phyloP scores from a whole-genome alignment of 2,888 invertebrate species.

The Erpobdella octoculata region DNA sequence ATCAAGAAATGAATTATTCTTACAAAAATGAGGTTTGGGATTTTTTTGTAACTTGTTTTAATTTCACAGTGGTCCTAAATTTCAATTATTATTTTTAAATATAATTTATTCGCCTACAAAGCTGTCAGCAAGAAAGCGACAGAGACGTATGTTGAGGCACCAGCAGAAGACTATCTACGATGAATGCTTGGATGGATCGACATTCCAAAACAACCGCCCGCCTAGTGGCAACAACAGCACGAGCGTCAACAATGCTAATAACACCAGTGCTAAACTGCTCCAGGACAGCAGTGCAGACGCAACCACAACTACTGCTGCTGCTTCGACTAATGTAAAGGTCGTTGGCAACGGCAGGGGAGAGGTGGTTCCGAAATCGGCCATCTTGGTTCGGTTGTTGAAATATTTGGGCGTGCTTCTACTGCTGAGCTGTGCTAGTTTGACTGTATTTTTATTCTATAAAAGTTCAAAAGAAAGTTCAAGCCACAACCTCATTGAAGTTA shows the following conservation, averaged over 20 bases:
- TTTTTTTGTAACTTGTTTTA: neutral
- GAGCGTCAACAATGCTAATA: neutral
- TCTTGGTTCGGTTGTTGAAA: neutral
- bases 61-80: neutral
- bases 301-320: neutral
- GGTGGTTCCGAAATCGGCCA: neutral
- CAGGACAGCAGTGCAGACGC: neutral
- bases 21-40: neutral
- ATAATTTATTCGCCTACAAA: neutral
- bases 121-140: neutral
- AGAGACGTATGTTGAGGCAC: neutral
- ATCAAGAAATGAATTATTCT: no score
- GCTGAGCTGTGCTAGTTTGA: neutral
- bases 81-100: neutral
- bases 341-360: neutral
- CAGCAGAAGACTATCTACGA: slow-evolving; percentile 22
- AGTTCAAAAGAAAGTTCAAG: no score
- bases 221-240: neutral
- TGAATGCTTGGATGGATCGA: slow-evolving; percentile 9
- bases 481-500: no score
- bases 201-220: neutral
- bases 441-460: no score
- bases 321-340: neutral
- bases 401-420: slow-evolving; percentile 4
- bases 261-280: neutral